phyloP scores from a whole-genome alignment of 1,140 invertebrate species.

The Elymnias hypermnestra region DNA sequence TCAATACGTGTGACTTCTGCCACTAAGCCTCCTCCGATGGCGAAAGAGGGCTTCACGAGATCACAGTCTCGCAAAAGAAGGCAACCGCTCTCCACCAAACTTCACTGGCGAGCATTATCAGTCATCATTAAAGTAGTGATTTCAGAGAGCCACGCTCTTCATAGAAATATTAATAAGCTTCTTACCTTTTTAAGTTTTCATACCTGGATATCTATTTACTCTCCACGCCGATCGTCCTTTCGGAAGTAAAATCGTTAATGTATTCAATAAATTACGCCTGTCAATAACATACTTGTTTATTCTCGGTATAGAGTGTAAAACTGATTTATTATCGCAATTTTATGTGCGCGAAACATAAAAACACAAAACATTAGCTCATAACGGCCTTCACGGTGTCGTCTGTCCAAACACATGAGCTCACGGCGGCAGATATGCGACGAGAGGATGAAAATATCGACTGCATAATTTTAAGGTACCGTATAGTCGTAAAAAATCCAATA shows the following conservation, averaged over 20 bases:
- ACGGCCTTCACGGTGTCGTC: conserved; percentile 1
- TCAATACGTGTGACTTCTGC: too few species aligned
- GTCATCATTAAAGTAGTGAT: too few species aligned
- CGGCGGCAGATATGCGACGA: not conserved
- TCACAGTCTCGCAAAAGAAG: too few species aligned
- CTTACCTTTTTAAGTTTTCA: not conserved
- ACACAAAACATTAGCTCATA: not conserved
- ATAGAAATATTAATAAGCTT: too few species aligned
- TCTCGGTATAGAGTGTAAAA: not conserved
- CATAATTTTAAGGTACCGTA: conserved; percentile 1
- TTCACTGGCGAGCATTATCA: too few species aligned
- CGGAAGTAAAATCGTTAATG: not conserved
- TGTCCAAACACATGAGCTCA: conserved; percentile 6
- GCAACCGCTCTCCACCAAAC: too few species aligned
- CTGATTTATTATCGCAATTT: not conserved
- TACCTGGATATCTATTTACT: not conserved
- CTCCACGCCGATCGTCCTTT: not conserved
- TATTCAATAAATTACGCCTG: not conserved
- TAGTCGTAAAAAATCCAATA: too few species aligned
- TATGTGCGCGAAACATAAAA: not conserved
- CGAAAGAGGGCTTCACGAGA: too few species aligned
- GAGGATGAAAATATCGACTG: not conserved
- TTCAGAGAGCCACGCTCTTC: too few species aligned
- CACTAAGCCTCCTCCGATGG: too few species aligned
- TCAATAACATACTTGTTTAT: not conserved